Evolutionary conservation across 2,113 vertebrate genomes (phyloP), one percentile per base, ranked within the genome.

Genomic region (Melanostigma gelatinosum): DNA sequence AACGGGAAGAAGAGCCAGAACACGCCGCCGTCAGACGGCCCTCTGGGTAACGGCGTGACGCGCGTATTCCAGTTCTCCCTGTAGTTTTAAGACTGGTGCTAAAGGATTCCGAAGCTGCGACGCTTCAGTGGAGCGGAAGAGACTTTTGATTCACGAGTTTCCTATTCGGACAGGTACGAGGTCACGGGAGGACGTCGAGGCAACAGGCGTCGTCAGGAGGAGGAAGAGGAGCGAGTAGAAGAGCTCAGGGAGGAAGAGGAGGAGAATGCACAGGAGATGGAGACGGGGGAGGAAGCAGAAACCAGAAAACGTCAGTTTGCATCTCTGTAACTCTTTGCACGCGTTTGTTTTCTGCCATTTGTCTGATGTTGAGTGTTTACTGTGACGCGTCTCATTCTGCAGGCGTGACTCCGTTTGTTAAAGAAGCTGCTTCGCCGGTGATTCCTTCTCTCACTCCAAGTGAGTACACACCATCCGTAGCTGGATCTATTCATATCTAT

Each of bases 391-490:
- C 50, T 80, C 1, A 22, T 66, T 44, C 79, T 60, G 18, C 84
- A 97, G 97, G 93, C 72, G 42, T 93, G 29, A 96, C 95, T 88
- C 90, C 89, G 0, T 96, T 96, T 75, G 93, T 90, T 74, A 97
- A 93, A 95, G 92, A 50, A 74, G 36, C 67, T 6, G 8, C 29
- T 64, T 94, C 95, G 22, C 88, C 92, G 46, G 95, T 95, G 63
- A 88, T 52, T 27, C 80, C 85, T 11, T 58, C 92, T 69, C 34
- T 90, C 0, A 96, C 95, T 62, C 88, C 96, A 79, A 81, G 98
- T 98, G 85, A 95, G 96, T 93, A 57, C 52, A 63, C 22, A 42
- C 34, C 34, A 6, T 5, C 34, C 6, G 6, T 6, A 34, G 34
- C 6, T 34, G 5, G 34, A 34, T 34, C 4, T 34, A 34, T 34